Evolutionary conservation across 92 coral and sea anemone species (phyloP).

Genomic region (Paragorgia papillata): DNA sequence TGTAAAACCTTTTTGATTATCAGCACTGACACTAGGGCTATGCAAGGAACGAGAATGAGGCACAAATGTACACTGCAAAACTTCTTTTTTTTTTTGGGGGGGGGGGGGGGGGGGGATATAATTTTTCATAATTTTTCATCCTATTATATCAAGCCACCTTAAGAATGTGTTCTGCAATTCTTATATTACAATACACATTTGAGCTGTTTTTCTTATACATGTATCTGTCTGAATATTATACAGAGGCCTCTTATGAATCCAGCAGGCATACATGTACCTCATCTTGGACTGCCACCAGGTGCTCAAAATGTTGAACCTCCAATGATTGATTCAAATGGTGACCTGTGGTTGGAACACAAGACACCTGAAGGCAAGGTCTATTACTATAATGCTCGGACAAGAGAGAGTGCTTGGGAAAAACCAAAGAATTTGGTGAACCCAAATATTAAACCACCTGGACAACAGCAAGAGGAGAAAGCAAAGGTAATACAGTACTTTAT

Average conservation of each 20-base stretch:
- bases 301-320: constrained; percentile 66
- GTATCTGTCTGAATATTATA: not conserved
- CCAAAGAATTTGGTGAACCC: constrained; percentile 81
- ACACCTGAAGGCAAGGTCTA: constrained; percentile 91
- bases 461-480: constrained; percentile 13
- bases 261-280: constrained; percentile 18
- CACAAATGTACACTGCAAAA: too few relatives aligned
- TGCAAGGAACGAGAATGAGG: too few relatives aligned
- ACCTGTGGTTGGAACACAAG: constrained; percentile 94
- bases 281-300: constrained; percentile 1
- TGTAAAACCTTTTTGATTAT: too few relatives aligned
- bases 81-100: too few relatives aligned
- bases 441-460: constrained; percentile 48
- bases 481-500: too few relatives aligned
- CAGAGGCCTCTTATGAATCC: constrained; percentile 37
- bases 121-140: too few relatives aligned
- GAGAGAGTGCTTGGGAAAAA: constrained; percentile 97
- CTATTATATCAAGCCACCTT: too few relatives aligned
- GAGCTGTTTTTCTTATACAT: too few relatives aligned
- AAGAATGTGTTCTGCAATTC: too few relatives aligned
- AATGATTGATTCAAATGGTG: constrained; percentile 96
- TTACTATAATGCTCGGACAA: constrained; percentile 94
- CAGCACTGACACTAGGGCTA: too few relatives aligned
- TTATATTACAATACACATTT: too few relatives aligned
- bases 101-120: too few relatives aligned